A percentile compares a stretch with the other conserved stretches of the same genome.
Conservation (phyloP, 1,140 invertebrate genomes). For the Brachionus koreanus region DNA sequence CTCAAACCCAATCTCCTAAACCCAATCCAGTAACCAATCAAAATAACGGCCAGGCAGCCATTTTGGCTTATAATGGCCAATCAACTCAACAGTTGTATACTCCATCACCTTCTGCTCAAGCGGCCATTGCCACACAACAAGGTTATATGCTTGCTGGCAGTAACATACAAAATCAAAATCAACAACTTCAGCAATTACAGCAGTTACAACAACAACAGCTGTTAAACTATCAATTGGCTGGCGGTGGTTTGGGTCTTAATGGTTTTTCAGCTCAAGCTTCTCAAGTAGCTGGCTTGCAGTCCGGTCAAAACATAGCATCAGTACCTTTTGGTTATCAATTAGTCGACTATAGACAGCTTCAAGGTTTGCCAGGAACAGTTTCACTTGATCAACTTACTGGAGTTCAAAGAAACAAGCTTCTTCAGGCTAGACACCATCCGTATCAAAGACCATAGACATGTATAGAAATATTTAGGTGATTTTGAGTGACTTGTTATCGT, state of each 20-base stretch:
- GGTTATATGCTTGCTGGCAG: neutral
- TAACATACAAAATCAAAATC: neutral
- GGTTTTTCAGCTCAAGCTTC: neutral
- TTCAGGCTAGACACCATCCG: constrained; percentile 9
- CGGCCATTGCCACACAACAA: constrained; percentile 1
- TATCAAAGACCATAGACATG: constrained; percentile 25
- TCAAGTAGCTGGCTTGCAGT: neutral
- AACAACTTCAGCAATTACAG: neutral
- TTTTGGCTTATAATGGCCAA: neutral
- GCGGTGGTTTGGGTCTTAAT: neutral
- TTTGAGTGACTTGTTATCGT: neutral
- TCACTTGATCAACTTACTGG: neutral
- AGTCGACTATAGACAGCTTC: neutral
- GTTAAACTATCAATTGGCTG: neutral
- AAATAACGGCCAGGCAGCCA: neutral
- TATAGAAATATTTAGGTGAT: neutral
- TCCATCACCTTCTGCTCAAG: neutral
- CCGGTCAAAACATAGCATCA: neutral
- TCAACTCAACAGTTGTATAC: neutral
- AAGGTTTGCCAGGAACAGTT: neutral
- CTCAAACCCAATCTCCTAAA: neutral
- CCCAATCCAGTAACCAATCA: neutral
- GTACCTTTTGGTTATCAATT: constrained; percentile 7
- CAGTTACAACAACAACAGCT: neutral
- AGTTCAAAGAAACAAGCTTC: neutral